Evolutionary conservation across 2,888 invertebrate species (phyloP).

Genomic region (Lampropteryx suffumata): DNA sequence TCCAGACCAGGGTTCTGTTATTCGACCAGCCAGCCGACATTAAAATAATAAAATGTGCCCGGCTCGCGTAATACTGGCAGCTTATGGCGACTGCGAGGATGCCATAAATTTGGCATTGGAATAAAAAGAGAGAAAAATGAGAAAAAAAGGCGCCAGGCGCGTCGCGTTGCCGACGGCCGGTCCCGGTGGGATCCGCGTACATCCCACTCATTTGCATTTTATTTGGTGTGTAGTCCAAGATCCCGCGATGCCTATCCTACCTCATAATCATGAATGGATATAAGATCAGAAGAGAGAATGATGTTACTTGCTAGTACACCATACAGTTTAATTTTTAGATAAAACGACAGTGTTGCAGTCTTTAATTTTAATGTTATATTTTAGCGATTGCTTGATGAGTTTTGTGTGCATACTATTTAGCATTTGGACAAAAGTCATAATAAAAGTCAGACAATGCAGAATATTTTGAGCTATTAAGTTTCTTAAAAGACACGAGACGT

Average conservation of each 20-base stretch:
- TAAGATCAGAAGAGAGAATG: too few species aligned
- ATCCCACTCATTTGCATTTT: constrained; percentile 65
- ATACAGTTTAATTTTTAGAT: too few species aligned
- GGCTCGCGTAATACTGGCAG: constrained; percentile 56
- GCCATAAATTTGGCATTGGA: constrained; percentile 45
- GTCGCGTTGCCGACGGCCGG: constrained; percentile 27
- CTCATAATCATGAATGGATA: neutral
- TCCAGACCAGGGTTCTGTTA: constrained; percentile 25
- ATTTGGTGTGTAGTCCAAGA: constrained; percentile 26
- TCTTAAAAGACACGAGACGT: too few species aligned
- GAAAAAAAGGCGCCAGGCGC: constrained; percentile 44
- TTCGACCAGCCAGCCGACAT: constrained; percentile 18
- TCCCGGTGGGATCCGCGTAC: constrained; percentile 61
- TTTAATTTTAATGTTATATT: too few species aligned
- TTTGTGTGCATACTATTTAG: too few species aligned
- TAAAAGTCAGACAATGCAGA: too few species aligned
- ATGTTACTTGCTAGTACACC: too few species aligned
- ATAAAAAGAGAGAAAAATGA: constrained; percentile 33
- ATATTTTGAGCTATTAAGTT: too few species aligned
- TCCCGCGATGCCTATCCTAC: neutral
- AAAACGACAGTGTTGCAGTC: too few species aligned
- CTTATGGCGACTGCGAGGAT: constrained; percentile 39
- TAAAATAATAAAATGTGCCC: constrained; percentile 33
- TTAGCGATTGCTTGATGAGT: too few species aligned
- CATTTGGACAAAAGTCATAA: too few species aligned